These are phyloP conservation scores for Hofmannophila pseudospretella DNA, from an alignment of 2,888 invertebrate genomes.

Conservation along the genomic window DNA sequence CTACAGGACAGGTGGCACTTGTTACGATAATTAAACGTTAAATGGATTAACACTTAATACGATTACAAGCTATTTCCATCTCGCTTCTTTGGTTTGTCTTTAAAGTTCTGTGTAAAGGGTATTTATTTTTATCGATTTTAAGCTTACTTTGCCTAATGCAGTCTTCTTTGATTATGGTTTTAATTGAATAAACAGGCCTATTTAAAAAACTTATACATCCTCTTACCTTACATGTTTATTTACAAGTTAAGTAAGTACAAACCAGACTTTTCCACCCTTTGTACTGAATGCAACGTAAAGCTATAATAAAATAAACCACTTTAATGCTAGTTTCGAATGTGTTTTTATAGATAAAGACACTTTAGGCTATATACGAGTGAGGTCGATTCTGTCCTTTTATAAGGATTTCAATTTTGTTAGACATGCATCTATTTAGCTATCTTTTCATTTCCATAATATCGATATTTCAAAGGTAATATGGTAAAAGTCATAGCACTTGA, in stretches of 20 bases:
- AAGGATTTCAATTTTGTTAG: no score
- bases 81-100: constrained; percentile 26
- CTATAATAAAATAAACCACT: constrained; percentile 44
- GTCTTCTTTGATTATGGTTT: constrained; percentile 8
- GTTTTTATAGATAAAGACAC: constrained; percentile 36
- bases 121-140: constrained; percentile 35
- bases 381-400: no score
- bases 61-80: constrained; percentile 20
- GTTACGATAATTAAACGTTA: constrained; percentile 34
- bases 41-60: constrained; percentile 43
- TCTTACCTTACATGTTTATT: background rate
- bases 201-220: constrained; percentile 1
- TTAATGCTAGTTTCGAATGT: constrained; percentile 49
- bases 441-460: constrained; percentile 28
- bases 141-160: constrained; percentile 39
- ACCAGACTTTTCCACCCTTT: background rate
- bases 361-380: no score
- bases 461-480: constrained; percentile 55
- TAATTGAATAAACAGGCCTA: constrained; percentile 2
- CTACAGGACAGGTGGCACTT: constrained; percentile 34
- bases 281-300: constrained; percentile 21
- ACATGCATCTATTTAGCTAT: constrained; percentile 35
- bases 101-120: constrained; percentile 15
- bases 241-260: background rate
- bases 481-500: constrained; percentile 53